A percentile compares a stretch with the other conserved stretches of the same genome.
Conservation (phyloP, 2,888 invertebrate genomes). For the Cosmopolites sordidus region DNA sequence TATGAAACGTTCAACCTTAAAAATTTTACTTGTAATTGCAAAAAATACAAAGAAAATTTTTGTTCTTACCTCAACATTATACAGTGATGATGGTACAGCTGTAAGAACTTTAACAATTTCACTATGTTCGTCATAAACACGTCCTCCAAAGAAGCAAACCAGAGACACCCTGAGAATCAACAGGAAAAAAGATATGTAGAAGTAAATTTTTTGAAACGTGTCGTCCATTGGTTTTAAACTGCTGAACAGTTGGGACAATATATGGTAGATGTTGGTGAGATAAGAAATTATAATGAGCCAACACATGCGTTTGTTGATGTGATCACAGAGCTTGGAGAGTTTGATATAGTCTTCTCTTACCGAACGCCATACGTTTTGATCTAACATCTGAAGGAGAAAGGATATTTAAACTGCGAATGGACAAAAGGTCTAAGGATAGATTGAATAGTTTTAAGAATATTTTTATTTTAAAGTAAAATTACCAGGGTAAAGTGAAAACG, state of each 20-base stretch:
- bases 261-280: slow-evolving; percentile 66
- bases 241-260: slow-evolving; percentile 66
- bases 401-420: too few species aligned
- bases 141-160: slow-evolving; percentile 40
- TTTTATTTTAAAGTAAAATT: too few species aligned
- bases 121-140: slow-evolving; percentile 39
- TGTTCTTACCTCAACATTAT: slow-evolving; percentile 57
- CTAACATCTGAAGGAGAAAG: slow-evolving; percentile 26
- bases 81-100: slow-evolving; percentile 59
- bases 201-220: slow-evolving; percentile 37
- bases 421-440: too few species aligned
- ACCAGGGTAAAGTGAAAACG: too few species aligned
- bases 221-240: slow-evolving; percentile 51
- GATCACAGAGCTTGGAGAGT: slow-evolving; percentile 37
- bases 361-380: slow-evolving; percentile 26
- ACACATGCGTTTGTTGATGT: slow-evolving; percentile 59
- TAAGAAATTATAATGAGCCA: slow-evolving; percentile 63
- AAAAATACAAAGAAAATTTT: too few species aligned
- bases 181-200: slow-evolving; percentile 44
- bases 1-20: slow-evolving; percentile 32
- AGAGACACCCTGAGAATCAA: slow-evolving; percentile 36
- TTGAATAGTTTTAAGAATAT: too few species aligned
- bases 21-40: slow-evolving; percentile 4
- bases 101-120: slow-evolving; percentile 50
- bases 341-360: slow-evolving; percentile 30